Percentiles rank a stretch among this genome's conserved stretches.
Evolutionary conservation across 2,797 vertebrate species (phyloP).

Genomic region (Varecia variegata): DNA sequence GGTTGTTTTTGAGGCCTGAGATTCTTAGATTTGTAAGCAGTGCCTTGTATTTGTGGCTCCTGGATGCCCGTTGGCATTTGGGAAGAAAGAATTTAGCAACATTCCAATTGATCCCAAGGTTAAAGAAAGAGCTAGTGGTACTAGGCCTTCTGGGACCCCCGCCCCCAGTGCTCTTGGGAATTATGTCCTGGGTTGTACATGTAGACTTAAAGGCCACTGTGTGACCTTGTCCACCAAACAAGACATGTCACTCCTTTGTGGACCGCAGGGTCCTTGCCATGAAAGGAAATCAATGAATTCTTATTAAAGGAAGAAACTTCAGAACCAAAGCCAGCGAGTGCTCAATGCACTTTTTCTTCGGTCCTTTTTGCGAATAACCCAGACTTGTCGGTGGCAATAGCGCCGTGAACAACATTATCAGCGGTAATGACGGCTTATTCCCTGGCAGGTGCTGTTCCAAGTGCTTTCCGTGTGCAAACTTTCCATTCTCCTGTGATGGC

Average conservation of each 20-base stretch:
- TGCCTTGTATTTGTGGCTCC: background rate
- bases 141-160: background rate
- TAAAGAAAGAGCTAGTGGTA: background rate
- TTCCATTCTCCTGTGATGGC: accelerated
- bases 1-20: background rate
- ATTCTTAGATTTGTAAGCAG: background rate
- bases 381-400: accelerated
- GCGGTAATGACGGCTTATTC: accelerated
- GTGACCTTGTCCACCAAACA: background rate
- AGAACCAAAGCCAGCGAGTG: accelerated
- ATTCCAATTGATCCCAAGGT: accelerated
- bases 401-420: accelerated
- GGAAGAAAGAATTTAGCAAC: background rate
- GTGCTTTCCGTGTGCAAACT: accelerated
- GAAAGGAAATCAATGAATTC: background rate
- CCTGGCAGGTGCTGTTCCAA: accelerated
- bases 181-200: background rate
- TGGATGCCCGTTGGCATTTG: background rate
- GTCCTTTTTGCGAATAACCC: background rate
- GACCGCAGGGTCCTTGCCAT: background rate
- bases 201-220: background rate
- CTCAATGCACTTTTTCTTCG: background rate
- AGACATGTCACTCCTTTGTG: background rate
- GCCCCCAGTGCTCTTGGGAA: background rate
- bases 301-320: background rate